Evolutionary conservation across 2,888 invertebrate genomes (phyloP).

Genomic region (Pardosa pseudoannulata): DNA sequence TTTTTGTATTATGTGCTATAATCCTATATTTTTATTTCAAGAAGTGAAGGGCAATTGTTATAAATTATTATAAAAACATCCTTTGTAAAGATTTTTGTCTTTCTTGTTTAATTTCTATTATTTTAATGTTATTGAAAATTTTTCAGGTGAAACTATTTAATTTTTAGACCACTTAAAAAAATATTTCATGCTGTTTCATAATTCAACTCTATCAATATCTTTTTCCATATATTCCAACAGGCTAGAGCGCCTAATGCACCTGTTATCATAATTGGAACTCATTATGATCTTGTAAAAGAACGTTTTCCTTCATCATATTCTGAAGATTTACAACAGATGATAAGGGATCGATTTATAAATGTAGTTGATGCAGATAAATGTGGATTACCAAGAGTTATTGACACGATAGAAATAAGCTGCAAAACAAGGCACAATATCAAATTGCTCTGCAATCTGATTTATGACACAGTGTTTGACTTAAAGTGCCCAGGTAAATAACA

Average conservation of each 20-base stretch:
- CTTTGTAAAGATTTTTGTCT: no score
- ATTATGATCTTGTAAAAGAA: conserved; percentile 90
- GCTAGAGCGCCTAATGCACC: conserved; percentile 97
- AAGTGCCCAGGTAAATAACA: conserved; percentile 88
- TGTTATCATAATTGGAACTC: conserved; percentile 96
- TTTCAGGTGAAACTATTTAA: no score
- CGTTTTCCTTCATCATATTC: conserved; percentile 80
- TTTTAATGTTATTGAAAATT: no score
- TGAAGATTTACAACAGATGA: conserved; percentile 91
- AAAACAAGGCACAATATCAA: conserved; percentile 93
- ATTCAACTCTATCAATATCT: no score
- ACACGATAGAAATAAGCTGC: conserved; percentile 93
- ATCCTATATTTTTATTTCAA: no score
- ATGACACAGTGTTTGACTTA: conserved; percentile 94
- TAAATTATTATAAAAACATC: no score
- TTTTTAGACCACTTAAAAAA: no score
- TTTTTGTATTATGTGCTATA: no score
- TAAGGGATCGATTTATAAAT: conserved; percentile 90
- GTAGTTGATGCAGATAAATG: conserved; percentile 97
- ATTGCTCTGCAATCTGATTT: conserved; percentile 91
- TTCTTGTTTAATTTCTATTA: no score
- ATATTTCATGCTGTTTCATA: no score
- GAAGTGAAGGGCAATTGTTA: no score
- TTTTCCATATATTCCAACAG: conserved; percentile 80
- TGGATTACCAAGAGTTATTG: conserved; percentile 93